Conservation (phyloP, 2,113 vertebrate species). For the Caretta caretta region DNA sequence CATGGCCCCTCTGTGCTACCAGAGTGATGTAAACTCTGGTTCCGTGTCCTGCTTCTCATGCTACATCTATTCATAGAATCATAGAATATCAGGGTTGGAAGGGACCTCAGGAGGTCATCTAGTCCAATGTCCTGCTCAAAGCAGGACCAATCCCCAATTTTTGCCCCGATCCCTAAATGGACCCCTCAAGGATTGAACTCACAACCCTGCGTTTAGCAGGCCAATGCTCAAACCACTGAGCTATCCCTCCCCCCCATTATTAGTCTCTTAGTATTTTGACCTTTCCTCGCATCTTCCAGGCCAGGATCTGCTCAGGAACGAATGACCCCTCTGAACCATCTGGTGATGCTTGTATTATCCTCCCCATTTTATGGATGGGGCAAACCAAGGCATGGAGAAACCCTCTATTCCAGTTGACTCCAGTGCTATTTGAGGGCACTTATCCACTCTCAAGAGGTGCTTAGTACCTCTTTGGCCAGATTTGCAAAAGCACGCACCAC, state of each 20-base stretch:
- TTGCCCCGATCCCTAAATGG: too few species aligned
- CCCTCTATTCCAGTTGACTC: fast-evolving
- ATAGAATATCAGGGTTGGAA: too few species aligned
- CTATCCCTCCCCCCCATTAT: too few species aligned
- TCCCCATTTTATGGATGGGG: not conserved
- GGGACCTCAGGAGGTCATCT: too few species aligned
- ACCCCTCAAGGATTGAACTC: too few species aligned
- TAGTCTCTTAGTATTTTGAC: not conserved
- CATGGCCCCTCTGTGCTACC: not conserved
- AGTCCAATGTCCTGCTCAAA: too few species aligned
- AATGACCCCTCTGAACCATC: fast-evolving
- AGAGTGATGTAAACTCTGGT: not conserved
- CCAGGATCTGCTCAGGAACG: fast-evolving
- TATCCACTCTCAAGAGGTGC: not conserved
- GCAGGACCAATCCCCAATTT: too few species aligned
- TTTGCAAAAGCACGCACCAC: not conserved
- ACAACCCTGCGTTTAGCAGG: too few species aligned
- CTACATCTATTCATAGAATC: too few species aligned
- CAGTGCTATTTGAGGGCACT: not conserved
- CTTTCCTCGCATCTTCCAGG: not conserved
- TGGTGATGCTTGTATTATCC: not conserved
- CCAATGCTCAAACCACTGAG: too few species aligned
- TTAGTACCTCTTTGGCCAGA: not conserved
- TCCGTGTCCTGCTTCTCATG: not conserved
- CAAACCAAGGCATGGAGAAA: not conserved